Base-by-base conservation (phyloP, 2,888 invertebrate species). In the Keiferia lycopersicella region DNA sequence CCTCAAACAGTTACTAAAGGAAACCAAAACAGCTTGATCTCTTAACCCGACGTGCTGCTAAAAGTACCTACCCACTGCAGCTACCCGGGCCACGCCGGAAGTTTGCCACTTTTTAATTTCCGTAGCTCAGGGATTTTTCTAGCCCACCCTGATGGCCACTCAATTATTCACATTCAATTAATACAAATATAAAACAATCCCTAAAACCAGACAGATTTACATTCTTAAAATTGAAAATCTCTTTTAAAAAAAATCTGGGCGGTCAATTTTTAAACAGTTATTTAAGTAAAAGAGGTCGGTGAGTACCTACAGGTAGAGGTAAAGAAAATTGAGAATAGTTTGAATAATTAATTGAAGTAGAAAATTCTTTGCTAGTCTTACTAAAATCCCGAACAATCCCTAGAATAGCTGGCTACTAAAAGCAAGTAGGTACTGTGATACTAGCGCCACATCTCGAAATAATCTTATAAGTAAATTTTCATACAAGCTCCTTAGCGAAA, bases 91-190 rank as follows among this genome's bases (percentile, higher is more conserved):
- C 20, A 81, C 84, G 80, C 70, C 86, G 88, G 88, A 86, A 72
- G 83, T 75, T 69, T 77, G 80, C 79, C 81, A 87, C 87, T 90
- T 90, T 91, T 91, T 90, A 91, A 91, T 91, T 91, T 91, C 91
- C 91, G 90, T 78, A 79, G 70, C 73, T 71, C 78, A 77, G 83
- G 86, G 88, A 87, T 91, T 91, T 91, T 91, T 90, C 86, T 88
- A 73, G 75, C 76, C 77, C 67, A 61, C 66, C 73, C 69, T 86
- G 85, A 87, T 88, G 89, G 83, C 74, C 70, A 71, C 79, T 91
- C 82, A 86, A 88, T 91, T 89, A 90, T 91, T 90, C 79, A 91
- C 82, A 85, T 87, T 86, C 86, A 90, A 90, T 91, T 91, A 91
- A 86, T 87, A 84, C 81, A 82, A 85, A 87, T 88, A 87, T 86